A percentile compares a stretch with the other conserved stretches of the same genome.
These are phyloP conservation scores for Cyaniris semiargus DNA, from an alignment of 2,888 invertebrate genomes.

Conservation along the genomic window DNA sequence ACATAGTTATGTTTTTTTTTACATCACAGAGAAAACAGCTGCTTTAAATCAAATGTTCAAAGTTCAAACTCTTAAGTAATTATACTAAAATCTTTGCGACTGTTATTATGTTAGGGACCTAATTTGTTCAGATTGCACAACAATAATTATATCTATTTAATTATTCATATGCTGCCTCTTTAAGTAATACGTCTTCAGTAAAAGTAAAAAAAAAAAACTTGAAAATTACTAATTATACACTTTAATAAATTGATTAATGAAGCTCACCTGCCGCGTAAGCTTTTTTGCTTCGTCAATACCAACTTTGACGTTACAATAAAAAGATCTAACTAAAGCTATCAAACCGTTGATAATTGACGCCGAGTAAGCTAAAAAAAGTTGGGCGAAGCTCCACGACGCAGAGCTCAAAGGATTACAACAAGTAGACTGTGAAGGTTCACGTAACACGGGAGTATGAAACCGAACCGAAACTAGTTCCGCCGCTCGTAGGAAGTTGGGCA, in stretches of 20 bases:
- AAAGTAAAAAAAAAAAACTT: neutral
- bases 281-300: conserved; percentile 20
- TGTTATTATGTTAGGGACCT: too few relatives aligned
- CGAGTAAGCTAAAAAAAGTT: conserved; percentile 17
- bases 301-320: conserved; percentile 9
- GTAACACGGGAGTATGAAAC: conserved; percentile 33
- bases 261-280: conserved; percentile 18
- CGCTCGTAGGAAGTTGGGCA: conserved; percentile 47
- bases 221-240: conserved; percentile 20
- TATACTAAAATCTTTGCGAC: too few relatives aligned
- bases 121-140: too few relatives aligned
- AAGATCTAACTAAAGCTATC: conserved; percentile 11
- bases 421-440: conserved; percentile 7
- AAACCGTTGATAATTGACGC: conserved; percentile 27
- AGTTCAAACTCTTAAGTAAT: too few relatives aligned
- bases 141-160: too few relatives aligned
- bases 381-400: neutral
- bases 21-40: neutral
- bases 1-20: neutral
- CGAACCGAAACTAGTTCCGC: conserved; percentile 43
- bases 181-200: too few relatives aligned
- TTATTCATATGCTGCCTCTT: too few relatives aligned
- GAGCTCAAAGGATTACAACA: neutral
- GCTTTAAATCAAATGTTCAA: too few relatives aligned
- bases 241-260: conserved; percentile 18